Evolutionary conservation across 2,113 vertebrate genomes (phyloP).

Genomic region (Proterorhinus semilunaris): DNA sequence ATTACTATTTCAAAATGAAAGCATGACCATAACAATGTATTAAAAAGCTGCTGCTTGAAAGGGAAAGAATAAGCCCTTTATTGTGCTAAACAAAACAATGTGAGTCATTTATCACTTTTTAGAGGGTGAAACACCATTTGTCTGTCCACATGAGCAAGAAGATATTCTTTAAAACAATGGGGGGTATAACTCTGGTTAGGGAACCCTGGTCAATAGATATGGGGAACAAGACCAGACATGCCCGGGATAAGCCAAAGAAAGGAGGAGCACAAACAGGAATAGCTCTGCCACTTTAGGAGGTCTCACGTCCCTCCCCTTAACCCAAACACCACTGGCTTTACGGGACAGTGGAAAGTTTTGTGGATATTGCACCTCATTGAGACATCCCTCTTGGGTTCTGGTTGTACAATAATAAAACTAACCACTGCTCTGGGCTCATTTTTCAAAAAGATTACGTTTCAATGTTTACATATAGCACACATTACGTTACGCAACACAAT

Average conservation of each 20-base stretch:
- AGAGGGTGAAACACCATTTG: neutral
- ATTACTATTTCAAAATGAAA: too few relatives aligned
- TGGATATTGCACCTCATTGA: slow-evolving; percentile 7
- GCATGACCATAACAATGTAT: too few relatives aligned
- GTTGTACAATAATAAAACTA: slow-evolving; percentile 3
- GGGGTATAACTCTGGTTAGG: slow-evolving; percentile 21
- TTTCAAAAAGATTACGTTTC: neutral
- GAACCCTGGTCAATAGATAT: slow-evolving; percentile 11
- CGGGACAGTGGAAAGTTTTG: slow-evolving; percentile 50
- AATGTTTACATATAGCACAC: too few relatives aligned
- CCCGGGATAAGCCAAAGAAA: slow-evolving; percentile 15
- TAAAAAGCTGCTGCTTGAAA: too few relatives aligned
- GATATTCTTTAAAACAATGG: neutral
- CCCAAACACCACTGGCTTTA: slow-evolving; percentile 21
- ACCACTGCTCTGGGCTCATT: neutral
- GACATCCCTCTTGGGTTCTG: slow-evolving; percentile 2
- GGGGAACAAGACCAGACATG: slow-evolving; percentile 51
- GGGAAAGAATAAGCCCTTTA: too few relatives aligned
- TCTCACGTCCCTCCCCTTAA: slow-evolving; percentile 24
- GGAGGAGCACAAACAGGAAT: slow-evolving; percentile 45
- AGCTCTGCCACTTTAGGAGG: slow-evolving; percentile 37
- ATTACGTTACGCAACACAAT: neutral
- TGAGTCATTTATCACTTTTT: neutral
- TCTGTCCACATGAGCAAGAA: neutral
- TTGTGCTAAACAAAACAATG: too few relatives aligned